phyloP scores from a whole-genome alignment of 2,888 invertebrate genomes.

The Octodonta nipae region DNA sequence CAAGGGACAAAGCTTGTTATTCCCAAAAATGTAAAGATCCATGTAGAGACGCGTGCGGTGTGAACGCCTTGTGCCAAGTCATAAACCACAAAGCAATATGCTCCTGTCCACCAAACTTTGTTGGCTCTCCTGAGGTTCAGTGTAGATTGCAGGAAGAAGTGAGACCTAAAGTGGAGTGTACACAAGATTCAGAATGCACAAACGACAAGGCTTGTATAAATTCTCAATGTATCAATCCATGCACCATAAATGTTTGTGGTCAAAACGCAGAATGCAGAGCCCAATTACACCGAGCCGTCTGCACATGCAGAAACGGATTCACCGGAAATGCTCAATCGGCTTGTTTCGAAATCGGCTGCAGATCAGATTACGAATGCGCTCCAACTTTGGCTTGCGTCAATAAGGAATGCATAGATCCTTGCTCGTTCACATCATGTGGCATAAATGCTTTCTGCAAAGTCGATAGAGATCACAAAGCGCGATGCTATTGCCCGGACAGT shows the following conservation, averaged over 20 bases:
- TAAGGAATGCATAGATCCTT: constrained; percentile 67
- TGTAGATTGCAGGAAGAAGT: constrained; percentile 43
- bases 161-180: constrained; percentile 59
- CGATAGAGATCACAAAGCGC: constrained; percentile 62
- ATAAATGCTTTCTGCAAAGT: constrained; percentile 62
- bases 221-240: constrained; percentile 61
- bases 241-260: constrained; percentile 59
- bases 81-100: constrained; percentile 74
- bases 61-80: constrained; percentile 67
- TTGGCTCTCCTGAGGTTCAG: constrained; percentile 63
- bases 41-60: constrained; percentile 67
- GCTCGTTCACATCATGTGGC: constrained; percentile 68
- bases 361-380: constrained; percentile 72
- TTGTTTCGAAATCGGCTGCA: constrained; percentile 72
- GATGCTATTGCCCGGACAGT: constrained; percentile 72
- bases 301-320: constrained; percentile 67
- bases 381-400: constrained; percentile 70
- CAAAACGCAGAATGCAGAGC: constrained; percentile 66
- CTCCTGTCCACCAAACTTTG: constrained; percentile 64
- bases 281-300: constrained; percentile 66
- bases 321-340: constrained; percentile 71
- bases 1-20: constrained; percentile 64
- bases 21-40: constrained; percentile 75
- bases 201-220: constrained; percentile 74
- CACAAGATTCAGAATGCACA: constrained; percentile 62